Evolutionary conservation across 2,888 invertebrate genomes (phyloP).

Genomic region (Xanthorhoe spadicearia): DNA sequence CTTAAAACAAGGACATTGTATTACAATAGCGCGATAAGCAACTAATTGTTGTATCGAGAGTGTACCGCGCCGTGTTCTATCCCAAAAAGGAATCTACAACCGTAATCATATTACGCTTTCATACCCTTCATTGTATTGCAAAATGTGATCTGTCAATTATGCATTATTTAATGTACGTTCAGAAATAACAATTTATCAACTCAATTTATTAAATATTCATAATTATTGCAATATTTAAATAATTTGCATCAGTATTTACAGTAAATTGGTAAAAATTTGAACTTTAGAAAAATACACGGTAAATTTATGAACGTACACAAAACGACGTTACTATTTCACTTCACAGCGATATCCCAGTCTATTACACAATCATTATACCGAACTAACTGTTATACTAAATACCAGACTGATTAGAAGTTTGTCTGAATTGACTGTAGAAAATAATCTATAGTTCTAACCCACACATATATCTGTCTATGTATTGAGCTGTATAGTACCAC

Average conservation of each 20-base stretch:
- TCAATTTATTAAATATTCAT: slow-evolving; percentile 19
- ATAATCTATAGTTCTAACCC: not conserved
- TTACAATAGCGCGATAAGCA: not conserved
- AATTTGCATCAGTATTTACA: slow-evolving; percentile 24
- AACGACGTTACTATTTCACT: slow-evolving; percentile 34
- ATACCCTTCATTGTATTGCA: not conserved
- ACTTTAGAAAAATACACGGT: slow-evolving; percentile 33
- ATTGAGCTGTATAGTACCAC: not conserved
- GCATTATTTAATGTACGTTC: slow-evolving; percentile 42
- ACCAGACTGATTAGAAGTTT: slow-evolving; percentile 21
- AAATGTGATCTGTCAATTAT: not conserved
- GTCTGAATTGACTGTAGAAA: slow-evolving; percentile 22
- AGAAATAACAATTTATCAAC: slow-evolving; percentile 20
- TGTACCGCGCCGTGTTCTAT: not conserved
- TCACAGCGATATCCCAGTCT: slow-evolving; percentile 46
- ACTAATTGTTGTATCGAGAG: not conserved
- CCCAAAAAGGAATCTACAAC: slow-evolving; percentile 1
- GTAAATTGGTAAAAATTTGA: slow-evolving; percentile 25
- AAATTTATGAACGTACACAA: slow-evolving; percentile 42
- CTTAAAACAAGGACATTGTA: not conserved
- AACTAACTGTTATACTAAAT: slow-evolving; percentile 22
- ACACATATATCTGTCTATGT: too few species aligned
- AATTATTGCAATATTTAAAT: slow-evolving; percentile 24
- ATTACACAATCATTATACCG: slow-evolving; percentile 32
- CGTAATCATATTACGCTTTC: slow-evolving; percentile 9